Evolutionary conservation across 2,888 invertebrate species (phyloP).

Genomic region (Caenorhabditis sp.): DNA sequence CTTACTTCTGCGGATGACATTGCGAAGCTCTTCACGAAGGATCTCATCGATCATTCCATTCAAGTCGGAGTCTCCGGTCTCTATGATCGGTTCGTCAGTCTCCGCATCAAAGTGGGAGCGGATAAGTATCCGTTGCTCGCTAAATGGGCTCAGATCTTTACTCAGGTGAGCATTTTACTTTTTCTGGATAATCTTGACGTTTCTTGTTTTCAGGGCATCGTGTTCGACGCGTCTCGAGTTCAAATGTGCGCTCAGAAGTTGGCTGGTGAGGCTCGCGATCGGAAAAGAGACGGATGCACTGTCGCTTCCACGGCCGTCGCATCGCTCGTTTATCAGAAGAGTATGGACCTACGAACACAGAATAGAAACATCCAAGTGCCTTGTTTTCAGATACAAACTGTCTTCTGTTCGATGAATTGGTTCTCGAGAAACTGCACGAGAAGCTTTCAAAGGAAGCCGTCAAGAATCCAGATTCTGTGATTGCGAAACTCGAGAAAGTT

Average conservation of each 20-base stretch:
- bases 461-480: slow-evolving; percentile 61
- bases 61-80: slow-evolving; percentile 68
- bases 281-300: slow-evolving; percentile 85
- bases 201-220: slow-evolving; percentile 31
- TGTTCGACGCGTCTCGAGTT: slow-evolving; percentile 52
- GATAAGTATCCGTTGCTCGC: slow-evolving; percentile 86
- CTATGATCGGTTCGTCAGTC: slow-evolving; percentile 67
- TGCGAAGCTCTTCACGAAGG: slow-evolving; percentile 84
- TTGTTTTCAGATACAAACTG: slow-evolving; percentile 70
- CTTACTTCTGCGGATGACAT: slow-evolving; percentile 83
- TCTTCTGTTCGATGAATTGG: slow-evolving; percentile 66
- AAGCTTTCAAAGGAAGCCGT: slow-evolving; percentile 57
- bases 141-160: slow-evolving; percentile 86
- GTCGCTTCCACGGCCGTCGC: slow-evolving; percentile 80
- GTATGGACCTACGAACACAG: slow-evolving; percentile 42
- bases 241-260: slow-evolving; percentile 86
- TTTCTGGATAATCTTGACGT: no score
- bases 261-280: slow-evolving; percentile 87
- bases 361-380: background rate
- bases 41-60: slow-evolving; percentile 73
- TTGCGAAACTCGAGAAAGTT: slow-evolving; percentile 67
- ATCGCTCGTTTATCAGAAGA: slow-evolving; percentile 58
- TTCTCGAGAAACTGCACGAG: slow-evolving; percentile 72
- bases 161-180: no score
- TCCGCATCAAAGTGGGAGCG: slow-evolving; percentile 82